phyloP scores from a whole-genome alignment of 2,797 vertebrate species.

The Euthynnus affinis region DNA sequence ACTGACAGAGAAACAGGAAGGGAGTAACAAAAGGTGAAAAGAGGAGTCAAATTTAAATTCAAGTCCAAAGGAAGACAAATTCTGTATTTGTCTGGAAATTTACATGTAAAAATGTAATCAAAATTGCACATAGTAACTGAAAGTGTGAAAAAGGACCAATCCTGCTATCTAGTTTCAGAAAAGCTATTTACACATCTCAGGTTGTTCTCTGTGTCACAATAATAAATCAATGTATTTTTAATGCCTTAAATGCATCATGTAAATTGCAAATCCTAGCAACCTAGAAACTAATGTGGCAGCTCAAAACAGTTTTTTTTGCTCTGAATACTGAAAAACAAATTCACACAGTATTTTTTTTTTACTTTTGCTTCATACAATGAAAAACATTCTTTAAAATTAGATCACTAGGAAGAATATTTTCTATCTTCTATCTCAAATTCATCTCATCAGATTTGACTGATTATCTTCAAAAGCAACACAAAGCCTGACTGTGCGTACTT shows the following conservation, averaged over 20 bases:
- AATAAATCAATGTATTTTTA: too few species aligned
- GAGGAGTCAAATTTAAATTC: background rate
- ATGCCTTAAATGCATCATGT: too few species aligned
- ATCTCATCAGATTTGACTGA: too few species aligned
- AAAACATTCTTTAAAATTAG: background rate
- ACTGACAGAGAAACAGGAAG: conserved; percentile 6
- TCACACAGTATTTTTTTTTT: too few species aligned
- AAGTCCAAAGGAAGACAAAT: background rate
- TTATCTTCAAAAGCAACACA: too few species aligned
- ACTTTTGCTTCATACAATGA: background rate
- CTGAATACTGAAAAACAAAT: too few species aligned
- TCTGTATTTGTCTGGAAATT: background rate
- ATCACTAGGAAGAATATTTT: background rate
- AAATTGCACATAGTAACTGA: background rate
- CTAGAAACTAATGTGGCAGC: background rate
- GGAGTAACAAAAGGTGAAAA: conserved; percentile 16
- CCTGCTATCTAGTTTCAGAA: background rate
- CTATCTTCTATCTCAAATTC: too few species aligned
- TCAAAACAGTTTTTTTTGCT: too few species aligned
- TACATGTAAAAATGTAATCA: background rate
- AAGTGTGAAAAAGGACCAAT: background rate
- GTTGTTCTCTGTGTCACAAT: too few species aligned
- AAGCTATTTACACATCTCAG: too few species aligned
- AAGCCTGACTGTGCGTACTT: background rate
- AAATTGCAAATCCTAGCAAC: background rate